Conservation (phyloP, 2,888 invertebrate genomes). For the Homarus gammarus region DNA sequence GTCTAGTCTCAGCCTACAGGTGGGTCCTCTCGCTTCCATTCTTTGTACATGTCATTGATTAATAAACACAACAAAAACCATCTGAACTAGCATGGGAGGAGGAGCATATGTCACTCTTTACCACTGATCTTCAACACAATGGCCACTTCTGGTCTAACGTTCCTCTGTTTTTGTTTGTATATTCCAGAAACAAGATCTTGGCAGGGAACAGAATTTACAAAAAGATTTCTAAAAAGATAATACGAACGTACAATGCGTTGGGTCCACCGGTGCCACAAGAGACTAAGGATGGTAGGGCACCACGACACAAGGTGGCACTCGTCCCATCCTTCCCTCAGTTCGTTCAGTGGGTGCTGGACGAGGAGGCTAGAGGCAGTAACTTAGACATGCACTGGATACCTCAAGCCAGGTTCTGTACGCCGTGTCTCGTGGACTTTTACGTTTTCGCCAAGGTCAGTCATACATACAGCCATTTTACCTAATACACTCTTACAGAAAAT, state of each 20-base stretch:
- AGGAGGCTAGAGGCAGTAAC: not conserved
- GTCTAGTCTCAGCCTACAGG: slow-evolving; percentile 69
- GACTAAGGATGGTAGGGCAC: not conserved
- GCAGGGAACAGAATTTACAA: not conserved
- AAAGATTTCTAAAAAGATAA: not conserved
- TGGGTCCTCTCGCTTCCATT: not conserved
- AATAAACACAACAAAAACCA: too few species aligned
- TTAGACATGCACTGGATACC: slow-evolving; percentile 63
- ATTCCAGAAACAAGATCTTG: slow-evolving; percentile 16
- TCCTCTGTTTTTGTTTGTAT: not conserved
- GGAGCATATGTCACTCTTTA: too few species aligned
- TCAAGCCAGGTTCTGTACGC: slow-evolving; percentile 47
- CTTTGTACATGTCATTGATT: too few species aligned
- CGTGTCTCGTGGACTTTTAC: slow-evolving; percentile 49
- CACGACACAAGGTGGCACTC: not conserved
- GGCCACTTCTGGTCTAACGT: too few species aligned
- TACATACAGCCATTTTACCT: too few species aligned
- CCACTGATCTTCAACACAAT: too few species aligned
- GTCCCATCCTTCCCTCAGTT: slow-evolving; percentile 52
- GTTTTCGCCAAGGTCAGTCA: slow-evolving; percentile 57
- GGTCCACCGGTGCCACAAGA: not conserved
- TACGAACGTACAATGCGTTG: not conserved
- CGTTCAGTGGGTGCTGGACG: slow-evolving; percentile 48
- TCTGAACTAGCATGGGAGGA: too few species aligned
- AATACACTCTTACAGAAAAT: too few species aligned